Evolutionary conservation across 2,888 invertebrate genomes (phyloP).

Genomic region (Teleogryllus oceanicus): DNA sequence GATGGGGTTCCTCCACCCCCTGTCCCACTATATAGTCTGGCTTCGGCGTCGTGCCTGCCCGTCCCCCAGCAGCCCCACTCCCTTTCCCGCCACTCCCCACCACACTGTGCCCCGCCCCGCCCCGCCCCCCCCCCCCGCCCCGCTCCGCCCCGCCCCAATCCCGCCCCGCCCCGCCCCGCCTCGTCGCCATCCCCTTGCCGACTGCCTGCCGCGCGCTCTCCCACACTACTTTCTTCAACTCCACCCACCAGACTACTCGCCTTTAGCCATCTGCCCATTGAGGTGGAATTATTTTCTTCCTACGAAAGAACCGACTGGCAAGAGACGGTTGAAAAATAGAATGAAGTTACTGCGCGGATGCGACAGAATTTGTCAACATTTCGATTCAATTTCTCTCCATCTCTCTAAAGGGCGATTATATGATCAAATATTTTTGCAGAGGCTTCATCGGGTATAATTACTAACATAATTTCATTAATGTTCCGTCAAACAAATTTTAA

Average conservation of each 20-base stretch:
- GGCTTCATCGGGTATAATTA: too few relatives aligned
- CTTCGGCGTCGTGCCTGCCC: neutral
- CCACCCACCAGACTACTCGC: too few relatives aligned
- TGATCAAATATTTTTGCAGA: neutral
- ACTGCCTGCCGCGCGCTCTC: too few relatives aligned
- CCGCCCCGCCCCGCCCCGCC: neutral
- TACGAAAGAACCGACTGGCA: neutral
- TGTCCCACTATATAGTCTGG: neutral
- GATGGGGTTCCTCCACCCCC: neutral
- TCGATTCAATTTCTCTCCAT: neutral
- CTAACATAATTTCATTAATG: too few relatives aligned
- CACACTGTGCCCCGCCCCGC: neutral
- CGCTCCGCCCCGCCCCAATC: neutral
- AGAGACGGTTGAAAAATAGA: neutral
- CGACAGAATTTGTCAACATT: neutral
- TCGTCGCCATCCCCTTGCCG: neutral
- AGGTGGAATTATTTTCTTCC: neutral
- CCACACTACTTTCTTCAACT: too few relatives aligned
- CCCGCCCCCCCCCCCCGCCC: neutral
- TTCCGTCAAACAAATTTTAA: too few relatives aligned
- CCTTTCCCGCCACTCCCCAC: neutral
- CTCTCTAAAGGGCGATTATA: neutral
- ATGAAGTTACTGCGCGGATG: neutral
- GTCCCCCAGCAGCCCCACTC: neutral
- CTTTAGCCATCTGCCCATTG: too few relatives aligned